Conservation (phyloP, 2,113 vertebrate species). For the Tyto alba region DNA sequence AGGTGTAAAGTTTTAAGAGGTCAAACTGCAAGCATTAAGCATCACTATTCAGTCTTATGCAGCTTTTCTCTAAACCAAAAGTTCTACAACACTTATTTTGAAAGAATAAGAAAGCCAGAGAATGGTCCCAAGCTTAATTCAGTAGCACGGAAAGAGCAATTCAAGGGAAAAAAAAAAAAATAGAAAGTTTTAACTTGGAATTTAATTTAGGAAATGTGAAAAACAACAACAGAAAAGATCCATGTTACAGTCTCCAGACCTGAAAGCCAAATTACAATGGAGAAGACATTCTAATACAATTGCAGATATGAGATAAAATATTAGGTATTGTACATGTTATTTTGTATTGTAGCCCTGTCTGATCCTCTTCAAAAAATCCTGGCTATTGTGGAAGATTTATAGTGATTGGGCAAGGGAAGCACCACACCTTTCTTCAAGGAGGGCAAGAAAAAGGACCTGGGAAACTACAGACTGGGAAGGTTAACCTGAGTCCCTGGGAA, state of each 20-base stretch:
- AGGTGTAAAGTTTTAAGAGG: background rate
- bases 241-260: background rate
- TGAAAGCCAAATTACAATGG: background rate
- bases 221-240: background rate
- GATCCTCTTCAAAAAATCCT: background rate
- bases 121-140: background rate
- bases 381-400: background rate
- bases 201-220: background rate
- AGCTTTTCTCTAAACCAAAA: background rate
- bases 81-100: background rate
- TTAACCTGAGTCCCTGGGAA: background rate
- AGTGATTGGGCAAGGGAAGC: background rate
- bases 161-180: background rate
- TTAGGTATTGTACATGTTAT: background rate
- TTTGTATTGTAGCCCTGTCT: background rate
- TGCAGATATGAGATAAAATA: background rate
- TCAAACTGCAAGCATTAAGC: background rate
- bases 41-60: background rate
- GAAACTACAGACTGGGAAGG: background rate
- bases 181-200: background rate
- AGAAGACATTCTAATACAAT: background rate
- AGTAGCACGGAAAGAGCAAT: background rate
- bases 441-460: background rate
- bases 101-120: background rate
- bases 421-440: background rate